Evolutionary conservation across 2,888 invertebrate species (phyloP), one percentile per base, ranked within the genome.

Genomic region (Agelastica alni): DNA sequence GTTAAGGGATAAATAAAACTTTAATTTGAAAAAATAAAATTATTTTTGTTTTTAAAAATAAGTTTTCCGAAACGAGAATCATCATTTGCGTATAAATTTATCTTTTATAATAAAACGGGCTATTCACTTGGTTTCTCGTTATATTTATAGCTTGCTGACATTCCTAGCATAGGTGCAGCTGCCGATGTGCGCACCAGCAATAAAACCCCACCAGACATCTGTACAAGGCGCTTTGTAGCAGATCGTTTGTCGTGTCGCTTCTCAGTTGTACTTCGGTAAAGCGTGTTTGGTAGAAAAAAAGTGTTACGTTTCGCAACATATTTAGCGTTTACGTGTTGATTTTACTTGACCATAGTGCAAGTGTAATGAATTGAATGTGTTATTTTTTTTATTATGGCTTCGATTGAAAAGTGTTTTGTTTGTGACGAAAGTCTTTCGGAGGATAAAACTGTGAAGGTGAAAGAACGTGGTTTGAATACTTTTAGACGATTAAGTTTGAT

Each of bases 341-440:
- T 22, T 22, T 22, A 22, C 22, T 22, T 22, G 22, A 22, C 22
- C 22, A 22, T 22, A 22, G 22, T 22, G 6, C 4, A 22, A 22
- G 22, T 22, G 22, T 22, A 22, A 22, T 22, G 6, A 22, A 22
- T 7, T 22, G 22, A 22, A 5, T 22, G 22, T 22, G 22, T 22
- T 22, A 22, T 22, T 22, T 22, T 7, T 22, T 22, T 22, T 22
- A 22, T 22, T 22, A 22, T 22, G 22, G 22, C 22, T 22, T 22
- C 22, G 22, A 22, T 22, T 22, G 22, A 22, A 22, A 22, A 22
- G 22, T 22, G 22, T 22, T 22, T 22, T 22, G 22, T 22, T 36
- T 36, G 13, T n/a, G 36, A 36, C 14, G 14, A 13, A 20, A 39
- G 46, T 32, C 16, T 45, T n/a, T n/a, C n/a, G n/a, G n/a, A n/a